Percentiles rank a stretch among this genome's conserved stretches.
These are phyloP conservation scores for Thalassoma bifasciatum DNA, from an alignment of 2,113 vertebrate genomes.

Conservation along the genomic window DNA sequence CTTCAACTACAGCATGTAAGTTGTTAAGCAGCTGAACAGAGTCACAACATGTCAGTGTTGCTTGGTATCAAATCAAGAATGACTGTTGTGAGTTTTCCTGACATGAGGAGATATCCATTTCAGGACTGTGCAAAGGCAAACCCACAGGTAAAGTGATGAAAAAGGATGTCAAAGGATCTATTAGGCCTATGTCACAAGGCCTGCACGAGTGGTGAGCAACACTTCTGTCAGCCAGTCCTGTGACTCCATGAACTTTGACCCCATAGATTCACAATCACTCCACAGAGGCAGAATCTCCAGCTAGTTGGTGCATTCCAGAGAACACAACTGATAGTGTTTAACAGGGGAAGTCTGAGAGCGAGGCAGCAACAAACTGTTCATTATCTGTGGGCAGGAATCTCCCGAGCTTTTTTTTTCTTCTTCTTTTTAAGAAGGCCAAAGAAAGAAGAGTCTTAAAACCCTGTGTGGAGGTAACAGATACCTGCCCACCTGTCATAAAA, in stretches of 20 bases:
- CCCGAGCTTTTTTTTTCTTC: conserved; percentile 18
- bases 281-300: neutral
- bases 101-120: too few species aligned
- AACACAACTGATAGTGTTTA: conserved; percentile 22
- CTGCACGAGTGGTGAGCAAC: neutral
- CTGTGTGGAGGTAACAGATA: conserved; percentile 22
- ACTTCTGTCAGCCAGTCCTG: neutral
- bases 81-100: neutral
- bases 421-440: conserved; percentile 6
- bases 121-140: too few species aligned
- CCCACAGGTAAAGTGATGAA: neutral
- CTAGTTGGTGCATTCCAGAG: conserved; percentile 4
- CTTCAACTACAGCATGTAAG: conserved; percentile 4
- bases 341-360: neutral
- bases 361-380: conserved; percentile 16
- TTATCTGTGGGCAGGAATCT: conserved; percentile 5
- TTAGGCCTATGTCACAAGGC: conserved; percentile 1
- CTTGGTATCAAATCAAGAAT: conserved; percentile 28
- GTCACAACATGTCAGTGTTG: conserved; percentile 11
- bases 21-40: conserved; percentile 13
- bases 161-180: neutral
- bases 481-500: conserved; percentile 7
- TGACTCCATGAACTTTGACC: neutral
- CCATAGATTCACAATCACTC: conserved; percentile 9
- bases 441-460: neutral